These are phyloP conservation scores for Spisula subtruncata DNA, from an alignment of 2,888 invertebrate genomes.

Conservation along the genomic window DNA sequence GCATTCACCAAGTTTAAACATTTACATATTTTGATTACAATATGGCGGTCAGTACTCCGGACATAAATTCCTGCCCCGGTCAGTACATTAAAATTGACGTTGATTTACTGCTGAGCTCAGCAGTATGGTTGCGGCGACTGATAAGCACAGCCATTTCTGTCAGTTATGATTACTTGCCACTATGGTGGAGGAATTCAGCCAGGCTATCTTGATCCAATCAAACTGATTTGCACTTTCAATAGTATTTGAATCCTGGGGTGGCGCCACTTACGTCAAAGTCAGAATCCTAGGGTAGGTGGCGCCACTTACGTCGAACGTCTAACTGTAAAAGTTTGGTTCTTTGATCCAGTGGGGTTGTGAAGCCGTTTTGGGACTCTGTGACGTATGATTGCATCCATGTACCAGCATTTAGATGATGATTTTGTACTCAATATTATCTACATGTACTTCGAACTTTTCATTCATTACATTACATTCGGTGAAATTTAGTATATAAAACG, in stretches of 20 bases:
- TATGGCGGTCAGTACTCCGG: neutral
- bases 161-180: constrained; percentile 21
- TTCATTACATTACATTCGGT: too few species aligned
- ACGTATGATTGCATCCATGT: too few species aligned
- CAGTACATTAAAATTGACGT: constrained; percentile 19
- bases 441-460: too few species aligned
- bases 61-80: constrained; percentile 40
- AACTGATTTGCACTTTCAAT: constrained; percentile 14
- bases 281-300: neutral
- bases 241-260: neutral
- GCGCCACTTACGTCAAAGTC: neutral
- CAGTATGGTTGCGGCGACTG: neutral
- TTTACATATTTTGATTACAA: constrained; percentile 4
- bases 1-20: constrained; percentile 5
- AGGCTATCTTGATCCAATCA: constrained; percentile 11
- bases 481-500: too few species aligned
- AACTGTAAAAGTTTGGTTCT: too few species aligned
- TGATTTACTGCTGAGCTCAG: constrained; percentile 37
- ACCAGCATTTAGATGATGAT: too few species aligned
- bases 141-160: constrained; percentile 56
- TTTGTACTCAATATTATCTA: too few species aligned
- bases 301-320: neutral
- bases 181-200: constrained; percentile 10
- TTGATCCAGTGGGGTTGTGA: too few species aligned
- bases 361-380: too few species aligned